A percentile compares a stretch with the other conserved stretches of the same genome.
Conservation (phyloP, 2,113 vertebrate species). For the Aptenodytes forsteri region DNA sequence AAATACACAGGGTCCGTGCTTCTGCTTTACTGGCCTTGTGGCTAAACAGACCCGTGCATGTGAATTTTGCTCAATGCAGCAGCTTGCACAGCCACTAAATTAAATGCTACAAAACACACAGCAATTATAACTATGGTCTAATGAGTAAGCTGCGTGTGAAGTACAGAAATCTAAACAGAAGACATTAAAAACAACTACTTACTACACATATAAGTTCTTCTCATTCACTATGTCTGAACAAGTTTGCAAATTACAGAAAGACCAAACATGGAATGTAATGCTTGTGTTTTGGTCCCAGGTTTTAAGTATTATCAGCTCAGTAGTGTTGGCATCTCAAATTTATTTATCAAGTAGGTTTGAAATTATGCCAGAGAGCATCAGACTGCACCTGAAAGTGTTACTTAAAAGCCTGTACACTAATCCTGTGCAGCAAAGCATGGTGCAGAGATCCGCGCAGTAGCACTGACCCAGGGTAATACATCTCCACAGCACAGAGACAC, state of each 20-base stretch:
- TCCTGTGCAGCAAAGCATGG: rapidly evolving
- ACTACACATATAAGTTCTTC: not conserved
- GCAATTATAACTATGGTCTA: not conserved
- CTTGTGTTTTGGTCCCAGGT: not conserved
- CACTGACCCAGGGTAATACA: not conserved
- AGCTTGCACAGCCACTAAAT: not conserved
- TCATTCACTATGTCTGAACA: not conserved
- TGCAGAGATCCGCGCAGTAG: not conserved
- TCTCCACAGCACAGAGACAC: not conserved
- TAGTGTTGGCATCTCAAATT: not conserved
- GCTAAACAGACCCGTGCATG: rapidly evolving
- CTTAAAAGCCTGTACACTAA: not conserved
- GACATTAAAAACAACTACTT: not conserved
- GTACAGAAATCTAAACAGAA: not conserved
- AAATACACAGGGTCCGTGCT: not conserved
- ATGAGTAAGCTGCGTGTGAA: not conserved
- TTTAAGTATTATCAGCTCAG: not conserved
- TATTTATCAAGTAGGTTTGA: not conserved
- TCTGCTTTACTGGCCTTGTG: not conserved
- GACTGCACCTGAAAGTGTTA: not conserved
- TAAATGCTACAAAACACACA: not conserved
- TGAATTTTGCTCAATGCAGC: not conserved
- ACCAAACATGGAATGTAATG: not conserved
- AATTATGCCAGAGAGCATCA: not conserved
- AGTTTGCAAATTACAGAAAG: not conserved